Base-by-base conservation (phyloP, 2,888 invertebrate species). In the Pammene aurita region DNA sequence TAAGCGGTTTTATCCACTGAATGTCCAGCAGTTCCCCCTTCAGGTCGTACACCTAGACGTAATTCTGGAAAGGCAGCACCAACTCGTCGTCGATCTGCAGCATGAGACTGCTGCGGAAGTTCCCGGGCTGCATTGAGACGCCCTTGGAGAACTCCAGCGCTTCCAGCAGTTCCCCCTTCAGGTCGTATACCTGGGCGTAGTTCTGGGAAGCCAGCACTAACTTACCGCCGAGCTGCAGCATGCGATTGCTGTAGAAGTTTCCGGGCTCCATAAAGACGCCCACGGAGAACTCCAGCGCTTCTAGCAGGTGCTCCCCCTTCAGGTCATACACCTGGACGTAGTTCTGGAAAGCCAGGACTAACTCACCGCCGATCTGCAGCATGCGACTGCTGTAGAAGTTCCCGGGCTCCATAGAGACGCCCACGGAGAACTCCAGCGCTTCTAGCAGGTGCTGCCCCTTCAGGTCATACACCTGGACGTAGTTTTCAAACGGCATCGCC, bases 401-500 rank as follows among this genome's bases (percentile, higher is more conserved):
- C 0, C 83, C 84, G 0, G 81, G 66, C 44, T 77, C 80, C 76
- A 83, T 86, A 18, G 78, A 80, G 11, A 82, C 82, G 18, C 88
- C 87, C 0, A 93, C 92, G 0, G 93, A 90, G 78, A 90, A 93
- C 82, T 95, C 95, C 0, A 95, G 89, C 11, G 95, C 94, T 70
- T 94, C 93, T 66, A 93, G 79, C 5, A 97, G 81, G 74, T 95
- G 87, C 71, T 91, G 85, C 0, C 97, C 97, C 62, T 93, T 89
- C 66, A 97, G 82, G 76, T 95, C 95, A 67, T 95, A 94, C 13
- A 95, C 90, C 77, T 96, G 95, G 70, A 97, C 89, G 56, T 93
- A 94, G 84, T 97, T 97, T 79, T 94, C 94, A 80, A 97, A 97
- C 0, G 97, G 97, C 71, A 95, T 92, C 26, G 95, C 93, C 75